Conservation (phyloP, 1,140 invertebrate genomes). For the Bactericera cockerelli region DNA sequence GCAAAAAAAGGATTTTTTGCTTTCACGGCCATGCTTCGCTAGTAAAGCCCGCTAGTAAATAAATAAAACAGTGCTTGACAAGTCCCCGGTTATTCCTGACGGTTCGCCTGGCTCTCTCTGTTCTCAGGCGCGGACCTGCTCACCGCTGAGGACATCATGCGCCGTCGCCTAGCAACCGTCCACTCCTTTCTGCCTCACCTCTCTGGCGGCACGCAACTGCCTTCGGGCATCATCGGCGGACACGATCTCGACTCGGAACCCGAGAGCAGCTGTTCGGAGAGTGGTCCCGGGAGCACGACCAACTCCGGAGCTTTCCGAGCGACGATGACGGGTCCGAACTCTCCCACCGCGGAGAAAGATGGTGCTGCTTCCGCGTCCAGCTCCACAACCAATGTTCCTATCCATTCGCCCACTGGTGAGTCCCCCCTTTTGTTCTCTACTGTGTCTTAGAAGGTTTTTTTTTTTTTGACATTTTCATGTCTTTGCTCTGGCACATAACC, state of each 20-base stretch:
- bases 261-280: slow-evolving; percentile 28
- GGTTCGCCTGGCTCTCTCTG: slow-evolving; percentile 19
- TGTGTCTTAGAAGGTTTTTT: too few relatives aligned
- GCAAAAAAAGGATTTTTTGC: too few relatives aligned
- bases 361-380: slow-evolving; percentile 17
- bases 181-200: slow-evolving; percentile 19
- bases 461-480: too few relatives aligned
- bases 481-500: too few relatives aligned
- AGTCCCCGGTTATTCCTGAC: too few relatives aligned
- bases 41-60: too few relatives aligned
- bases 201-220: slow-evolving; percentile 7
- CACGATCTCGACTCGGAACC: slow-evolving; percentile 24
- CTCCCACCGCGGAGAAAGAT: slow-evolving; percentile 13
- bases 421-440: too few relatives aligned
- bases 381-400: slow-evolving; percentile 16
- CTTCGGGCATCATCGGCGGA: neutral
- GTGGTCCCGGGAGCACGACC: slow-evolving; percentile 22
- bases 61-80: too few relatives aligned
- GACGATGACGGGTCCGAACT: slow-evolving; percentile 14
- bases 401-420: slow-evolving; percentile 18
- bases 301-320: slow-evolving; percentile 17
- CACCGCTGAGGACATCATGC: slow-evolving; percentile 27
- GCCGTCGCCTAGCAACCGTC: slow-evolving; percentile 18
- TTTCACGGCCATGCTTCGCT: too few relatives aligned
- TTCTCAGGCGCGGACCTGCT: slow-evolving; percentile 34